Evolutionary conservation across 2,888 invertebrate species (phyloP).

Genomic region (Acrocera orbiculus): DNA sequence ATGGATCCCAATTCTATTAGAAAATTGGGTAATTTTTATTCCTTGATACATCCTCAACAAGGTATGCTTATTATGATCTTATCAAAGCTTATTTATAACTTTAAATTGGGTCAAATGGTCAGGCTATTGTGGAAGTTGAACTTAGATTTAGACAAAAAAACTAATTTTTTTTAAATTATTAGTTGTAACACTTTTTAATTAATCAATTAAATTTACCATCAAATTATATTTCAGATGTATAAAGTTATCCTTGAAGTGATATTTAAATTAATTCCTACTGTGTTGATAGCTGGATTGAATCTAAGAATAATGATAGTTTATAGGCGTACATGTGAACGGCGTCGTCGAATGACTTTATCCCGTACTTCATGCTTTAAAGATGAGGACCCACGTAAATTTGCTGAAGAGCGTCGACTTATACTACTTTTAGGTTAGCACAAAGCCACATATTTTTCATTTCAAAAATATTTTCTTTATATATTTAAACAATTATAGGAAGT

Average conservation of each 20-base stretch:
- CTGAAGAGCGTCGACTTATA: slow-evolving; percentile 47
- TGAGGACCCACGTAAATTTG: slow-evolving; percentile 45
- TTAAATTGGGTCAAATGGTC: no score
- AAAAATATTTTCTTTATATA: no score
- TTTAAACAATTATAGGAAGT: slow-evolving; percentile 23
- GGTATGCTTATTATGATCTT: no score
- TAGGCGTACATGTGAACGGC: slow-evolving; percentile 43
- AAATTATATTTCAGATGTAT: slow-evolving; percentile 32
- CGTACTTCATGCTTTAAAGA: slow-evolving; percentile 36
- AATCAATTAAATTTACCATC: not conserved
- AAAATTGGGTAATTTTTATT: no score
- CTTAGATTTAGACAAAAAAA: no score
- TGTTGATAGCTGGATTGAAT: slow-evolving; percentile 46
- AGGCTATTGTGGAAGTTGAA: no score
- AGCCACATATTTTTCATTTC: not conserved
- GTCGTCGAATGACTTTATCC: slow-evolving; percentile 46
- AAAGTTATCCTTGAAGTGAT: slow-evolving; percentile 44
- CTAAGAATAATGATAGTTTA: slow-evolving; percentile 48
- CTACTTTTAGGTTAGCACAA: slow-evolving; percentile 35
- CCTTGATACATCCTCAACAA: no score
- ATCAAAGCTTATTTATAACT: no score
- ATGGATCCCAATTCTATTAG: no score
- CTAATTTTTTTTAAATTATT: no score
- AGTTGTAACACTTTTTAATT: slow-evolving; percentile 1
- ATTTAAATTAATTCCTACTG: slow-evolving; percentile 49